Conservation (phyloP, 2,113 vertebrate genomes). For the Hiodon tergisus region DNA sequence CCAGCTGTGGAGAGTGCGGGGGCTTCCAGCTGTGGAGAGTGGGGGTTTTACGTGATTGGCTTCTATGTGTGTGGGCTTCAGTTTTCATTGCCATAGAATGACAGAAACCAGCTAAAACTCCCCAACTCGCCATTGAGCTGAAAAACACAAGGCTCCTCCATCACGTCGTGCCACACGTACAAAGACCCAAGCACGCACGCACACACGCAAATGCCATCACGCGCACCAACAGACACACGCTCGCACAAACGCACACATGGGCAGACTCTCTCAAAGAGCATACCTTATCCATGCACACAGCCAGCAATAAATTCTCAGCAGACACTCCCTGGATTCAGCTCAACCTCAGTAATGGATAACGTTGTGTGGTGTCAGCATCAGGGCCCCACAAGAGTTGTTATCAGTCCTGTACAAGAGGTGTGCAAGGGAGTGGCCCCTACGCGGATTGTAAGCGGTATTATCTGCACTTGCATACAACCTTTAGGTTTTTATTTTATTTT, state of each 20-base stretch:
- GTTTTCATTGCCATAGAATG: too few species aligned
- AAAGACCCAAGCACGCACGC: too few species aligned
- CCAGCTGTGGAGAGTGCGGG: too few species aligned
- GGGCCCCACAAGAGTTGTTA: not conserved
- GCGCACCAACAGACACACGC: too few species aligned
- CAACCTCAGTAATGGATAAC: not conserved
- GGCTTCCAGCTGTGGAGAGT: not conserved
- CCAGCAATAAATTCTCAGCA: constrained; percentile 3
- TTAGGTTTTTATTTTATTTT: too few species aligned
- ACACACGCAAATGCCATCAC: too few species aligned
- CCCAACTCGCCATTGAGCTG: not conserved
- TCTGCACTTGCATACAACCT: too few species aligned
- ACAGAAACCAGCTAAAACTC: not conserved
- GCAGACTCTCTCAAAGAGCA: not conserved
- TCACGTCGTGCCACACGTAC: too few species aligned
- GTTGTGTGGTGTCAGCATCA: not conserved
- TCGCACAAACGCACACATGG: not conserved
- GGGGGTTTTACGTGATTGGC: not conserved
- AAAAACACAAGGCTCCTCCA: too few species aligned
- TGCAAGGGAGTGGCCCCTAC: not conserved
- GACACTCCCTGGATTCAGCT: not conserved
- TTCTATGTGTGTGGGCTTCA: not conserved
- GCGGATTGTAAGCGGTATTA: not conserved
- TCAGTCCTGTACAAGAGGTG: not conserved
- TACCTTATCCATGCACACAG: not conserved